Conservation (phyloP, 2,797 vertebrate genomes). For the Calcarius lapponicus region DNA sequence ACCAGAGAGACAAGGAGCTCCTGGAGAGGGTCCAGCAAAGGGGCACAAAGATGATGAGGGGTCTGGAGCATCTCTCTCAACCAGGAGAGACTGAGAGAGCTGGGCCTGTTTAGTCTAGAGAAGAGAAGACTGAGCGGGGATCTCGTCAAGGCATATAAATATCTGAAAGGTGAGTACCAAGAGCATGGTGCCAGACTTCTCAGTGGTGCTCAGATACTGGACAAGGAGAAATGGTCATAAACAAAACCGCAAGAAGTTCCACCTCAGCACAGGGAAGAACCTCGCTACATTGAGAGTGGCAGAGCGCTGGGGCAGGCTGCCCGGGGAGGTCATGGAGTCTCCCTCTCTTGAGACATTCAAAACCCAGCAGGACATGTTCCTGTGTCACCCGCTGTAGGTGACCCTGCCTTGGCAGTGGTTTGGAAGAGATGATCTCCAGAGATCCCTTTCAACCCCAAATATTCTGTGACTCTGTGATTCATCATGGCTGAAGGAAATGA, state of each 20-base stretch:
- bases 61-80: not conserved
- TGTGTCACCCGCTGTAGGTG: not conserved
- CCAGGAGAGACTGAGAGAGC: not conserved
- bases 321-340: not conserved
- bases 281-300: too few species aligned
- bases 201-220: not conserved
- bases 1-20: not conserved
- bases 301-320: not conserved
- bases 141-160: not conserved
- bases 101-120: not conserved
- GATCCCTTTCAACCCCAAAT: not conserved
- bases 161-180: not conserved
- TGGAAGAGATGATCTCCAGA: not conserved
- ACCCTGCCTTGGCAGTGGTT: not conserved
- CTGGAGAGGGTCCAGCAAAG: not conserved
- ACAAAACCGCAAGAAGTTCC: not conserved
- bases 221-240: fast-evolving
- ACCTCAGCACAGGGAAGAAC: not conserved
- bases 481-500: not conserved
- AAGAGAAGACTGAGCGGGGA: not conserved
- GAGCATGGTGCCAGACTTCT: not conserved
- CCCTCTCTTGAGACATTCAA: not conserved
- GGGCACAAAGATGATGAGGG: not conserved
- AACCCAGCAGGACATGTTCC: not conserved
- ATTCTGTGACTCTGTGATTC: not conserved